Evolutionary conservation across 2,113 vertebrate genomes (phyloP).

Genomic region (Aptenodytes forsteri): DNA sequence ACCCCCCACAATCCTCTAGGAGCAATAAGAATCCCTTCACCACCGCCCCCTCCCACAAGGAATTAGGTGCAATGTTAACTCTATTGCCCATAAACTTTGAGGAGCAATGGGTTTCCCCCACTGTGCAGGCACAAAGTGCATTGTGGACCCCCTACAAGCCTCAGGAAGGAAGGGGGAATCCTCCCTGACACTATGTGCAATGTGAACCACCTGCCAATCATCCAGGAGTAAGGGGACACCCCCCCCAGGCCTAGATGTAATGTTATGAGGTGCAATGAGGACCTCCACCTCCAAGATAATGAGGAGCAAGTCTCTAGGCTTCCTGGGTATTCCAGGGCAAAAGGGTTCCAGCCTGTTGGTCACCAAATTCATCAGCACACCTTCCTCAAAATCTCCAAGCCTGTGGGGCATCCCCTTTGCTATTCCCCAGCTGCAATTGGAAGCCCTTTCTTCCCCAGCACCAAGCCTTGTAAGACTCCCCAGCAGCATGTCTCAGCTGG

Average conservation of each 20-base stretch:
- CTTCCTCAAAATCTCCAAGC: not conserved
- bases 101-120: not conserved
- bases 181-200: not conserved
- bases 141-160: fast-evolving
- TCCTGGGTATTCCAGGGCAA: not conserved
- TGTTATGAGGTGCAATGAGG: not conserved
- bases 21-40: not conserved
- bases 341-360: not conserved
- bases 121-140: not conserved
- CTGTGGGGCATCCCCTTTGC: not conserved
- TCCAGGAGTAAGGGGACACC: not conserved
- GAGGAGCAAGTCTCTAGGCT: not conserved
- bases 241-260: not conserved
- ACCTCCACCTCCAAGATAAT: not conserved
- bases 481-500: not conserved
- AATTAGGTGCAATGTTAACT: too few species aligned
- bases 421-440: not conserved
- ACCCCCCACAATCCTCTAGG: fast-evolving
- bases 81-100: not conserved
- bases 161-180: not conserved
- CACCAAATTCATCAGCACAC: not conserved
- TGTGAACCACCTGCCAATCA: fast-evolving
- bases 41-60: fast-evolving
- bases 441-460: not conserved
- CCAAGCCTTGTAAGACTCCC: not conserved